A percentile compares a stretch with the other conserved stretches of the same genome.
These are phyloP conservation scores for Malacoctenus gilli DNA, from an alignment of 2,797 vertebrate genomes.

Conservation along the genomic window DNA sequence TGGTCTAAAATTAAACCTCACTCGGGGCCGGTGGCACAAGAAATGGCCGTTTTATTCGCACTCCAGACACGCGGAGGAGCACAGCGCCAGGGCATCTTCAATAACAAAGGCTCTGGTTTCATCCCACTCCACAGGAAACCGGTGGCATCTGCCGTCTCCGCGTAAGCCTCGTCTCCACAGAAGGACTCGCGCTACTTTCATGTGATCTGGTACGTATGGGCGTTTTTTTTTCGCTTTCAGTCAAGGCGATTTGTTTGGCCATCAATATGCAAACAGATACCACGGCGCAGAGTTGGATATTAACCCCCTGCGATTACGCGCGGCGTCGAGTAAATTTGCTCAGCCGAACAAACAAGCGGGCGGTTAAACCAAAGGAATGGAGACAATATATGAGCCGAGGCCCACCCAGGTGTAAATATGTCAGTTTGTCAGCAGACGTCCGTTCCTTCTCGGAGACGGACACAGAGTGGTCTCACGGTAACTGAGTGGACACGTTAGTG, in stretches of 20 bases:
- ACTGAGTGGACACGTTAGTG: too few species aligned
- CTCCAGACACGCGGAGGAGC: conserved; percentile 37
- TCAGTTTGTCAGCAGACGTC: too few species aligned
- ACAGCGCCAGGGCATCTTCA: conserved; percentile 33
- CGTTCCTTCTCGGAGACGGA: too few species aligned
- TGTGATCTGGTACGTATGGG: conserved; percentile 4
- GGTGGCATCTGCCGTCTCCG: conserved; percentile 54
- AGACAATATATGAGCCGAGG: too few species aligned
- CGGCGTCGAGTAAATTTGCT: too few species aligned
- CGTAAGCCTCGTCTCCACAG: conserved; percentile 30
- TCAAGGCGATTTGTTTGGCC: neutral
- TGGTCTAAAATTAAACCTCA: conserved; percentile 72
- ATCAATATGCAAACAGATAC: conserved; percentile 10
- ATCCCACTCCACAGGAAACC: conserved; percentile 47
- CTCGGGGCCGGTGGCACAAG: conserved; percentile 51
- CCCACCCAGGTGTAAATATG: too few species aligned
- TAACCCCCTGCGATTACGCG: too few species aligned
- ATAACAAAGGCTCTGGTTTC: conserved; percentile 51
- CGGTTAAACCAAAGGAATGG: too few species aligned
- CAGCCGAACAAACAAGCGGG: too few species aligned
- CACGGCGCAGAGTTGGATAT: too few species aligned
- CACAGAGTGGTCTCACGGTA: too few species aligned
- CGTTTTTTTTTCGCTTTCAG: conserved; percentile 16
- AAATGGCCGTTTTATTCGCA: conserved; percentile 61
- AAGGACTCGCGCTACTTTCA: conserved; percentile 24